Conservation (phyloP, 1,140 invertebrate species). For the Drosophila tani region DNA sequence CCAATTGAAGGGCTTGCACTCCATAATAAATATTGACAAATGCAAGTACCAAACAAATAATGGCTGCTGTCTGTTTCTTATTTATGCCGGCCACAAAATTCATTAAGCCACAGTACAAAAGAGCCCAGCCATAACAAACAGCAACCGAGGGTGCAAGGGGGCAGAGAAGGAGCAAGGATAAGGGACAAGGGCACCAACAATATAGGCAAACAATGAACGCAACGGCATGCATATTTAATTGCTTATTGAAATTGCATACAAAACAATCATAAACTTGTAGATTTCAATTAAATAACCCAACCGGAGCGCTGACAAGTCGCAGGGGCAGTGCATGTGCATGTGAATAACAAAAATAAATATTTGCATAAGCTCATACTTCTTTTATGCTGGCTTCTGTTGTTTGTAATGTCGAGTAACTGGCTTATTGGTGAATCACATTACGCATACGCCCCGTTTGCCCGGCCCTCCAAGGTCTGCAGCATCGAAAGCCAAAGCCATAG, state of each 20-base stretch:
- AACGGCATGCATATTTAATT: constrained; percentile 68
- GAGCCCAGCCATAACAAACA: constrained; percentile 64
- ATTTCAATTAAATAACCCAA: constrained; percentile 71
- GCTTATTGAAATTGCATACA: constrained; percentile 62
- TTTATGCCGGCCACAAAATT: constrained; percentile 66
- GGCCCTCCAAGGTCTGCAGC: not conserved
- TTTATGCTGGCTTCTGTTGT: constrained; percentile 21
- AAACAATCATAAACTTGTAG: constrained; percentile 71
- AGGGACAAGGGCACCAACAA: constrained; percentile 31
- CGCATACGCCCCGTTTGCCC: constrained; percentile 28
- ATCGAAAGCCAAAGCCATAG: constrained; percentile 17
- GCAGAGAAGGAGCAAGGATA: not conserved
- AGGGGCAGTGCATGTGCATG: constrained; percentile 14
- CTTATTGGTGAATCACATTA: constrained; percentile 54
- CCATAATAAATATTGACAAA: constrained; percentile 72
- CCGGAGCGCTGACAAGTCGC: constrained; percentile 38
- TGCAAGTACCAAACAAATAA: constrained; percentile 64
- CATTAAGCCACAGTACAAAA: constrained; percentile 66
- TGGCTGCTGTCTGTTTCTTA: constrained; percentile 71
- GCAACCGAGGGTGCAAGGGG: constrained; percentile 16
- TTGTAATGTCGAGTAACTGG: constrained; percentile 34
- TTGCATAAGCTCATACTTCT: constrained; percentile 37
- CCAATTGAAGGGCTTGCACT: constrained; percentile 27
- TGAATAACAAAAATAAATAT: constrained; percentile 54
- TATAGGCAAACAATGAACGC: constrained; percentile 64